These are phyloP conservation scores for Platygyra sinensis DNA, from an alignment of 64 coral and sea anemone species.

Conservation along the genomic window DNA sequence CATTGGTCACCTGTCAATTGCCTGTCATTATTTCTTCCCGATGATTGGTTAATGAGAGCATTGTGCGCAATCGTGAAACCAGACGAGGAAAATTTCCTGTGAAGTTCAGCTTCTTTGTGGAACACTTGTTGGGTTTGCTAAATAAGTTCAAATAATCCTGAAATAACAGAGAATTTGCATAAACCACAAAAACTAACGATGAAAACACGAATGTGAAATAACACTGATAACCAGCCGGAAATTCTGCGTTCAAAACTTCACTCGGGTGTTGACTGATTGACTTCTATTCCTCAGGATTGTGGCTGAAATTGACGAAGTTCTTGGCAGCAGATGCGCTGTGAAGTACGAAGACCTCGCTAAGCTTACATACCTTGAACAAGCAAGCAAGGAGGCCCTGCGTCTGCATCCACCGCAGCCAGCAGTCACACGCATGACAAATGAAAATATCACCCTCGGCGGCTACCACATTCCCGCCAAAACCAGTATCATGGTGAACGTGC, in stretches of 20 bases:
- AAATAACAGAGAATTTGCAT: no score
- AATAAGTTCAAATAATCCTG: no score
- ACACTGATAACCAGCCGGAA: no score
- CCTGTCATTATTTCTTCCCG: no score
- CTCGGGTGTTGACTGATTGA: no score
- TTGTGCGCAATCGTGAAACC: no score
- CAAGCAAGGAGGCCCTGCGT: conserved; percentile 77
- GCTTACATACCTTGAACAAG: conserved; percentile 65
- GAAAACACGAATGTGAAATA: no score
- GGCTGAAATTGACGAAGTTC: conserved; percentile 73
- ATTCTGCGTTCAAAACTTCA: no score
- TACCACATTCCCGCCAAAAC: conserved; percentile 64
- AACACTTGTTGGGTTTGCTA: no score
- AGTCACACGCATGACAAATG: conserved; percentile 53
- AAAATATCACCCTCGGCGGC: conserved; percentile 56
- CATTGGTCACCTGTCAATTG: no score
- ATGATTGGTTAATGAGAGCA: no score
- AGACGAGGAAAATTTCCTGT: neutral
- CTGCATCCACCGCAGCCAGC: conserved; percentile 80
- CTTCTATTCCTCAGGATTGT: conserved; percentile 17
- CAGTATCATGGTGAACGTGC: conserved; percentile 69
- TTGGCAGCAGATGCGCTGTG: conserved; percentile 49
- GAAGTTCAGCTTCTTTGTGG: neutral
- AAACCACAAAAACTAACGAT: no score
- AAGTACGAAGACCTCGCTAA: conserved; percentile 62